These are phyloP conservation scores for Genyomyrus donnyi DNA, from an alignment of 2,113 vertebrate genomes.

Conservation along the genomic window DNA sequence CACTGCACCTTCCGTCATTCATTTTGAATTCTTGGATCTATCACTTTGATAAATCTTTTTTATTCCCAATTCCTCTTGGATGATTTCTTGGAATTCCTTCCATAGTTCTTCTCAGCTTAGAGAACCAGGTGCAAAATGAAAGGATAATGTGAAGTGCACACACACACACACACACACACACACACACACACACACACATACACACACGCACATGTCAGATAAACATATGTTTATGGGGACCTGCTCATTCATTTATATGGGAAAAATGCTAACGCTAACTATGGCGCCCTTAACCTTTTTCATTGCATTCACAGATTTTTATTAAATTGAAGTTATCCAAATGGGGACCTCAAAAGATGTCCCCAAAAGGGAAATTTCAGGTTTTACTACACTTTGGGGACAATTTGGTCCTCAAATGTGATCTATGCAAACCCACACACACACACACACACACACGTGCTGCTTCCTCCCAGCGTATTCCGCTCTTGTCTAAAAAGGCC, in stretches of 20 bases:
- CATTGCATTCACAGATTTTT: too few species aligned
- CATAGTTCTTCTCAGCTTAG: background rate
- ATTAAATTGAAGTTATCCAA: too few species aligned
- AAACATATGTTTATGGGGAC: too few species aligned
- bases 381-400: too few species aligned
- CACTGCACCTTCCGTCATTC: background rate
- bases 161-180: background rate
- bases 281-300: too few species aligned
- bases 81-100: background rate
- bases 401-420: too few species aligned
- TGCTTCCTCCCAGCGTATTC: background rate
- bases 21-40: background rate
- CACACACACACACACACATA: background rate
- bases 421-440: background rate
- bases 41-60: background rate
- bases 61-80: background rate
- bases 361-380: too few species aligned
- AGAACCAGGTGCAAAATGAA: background rate
- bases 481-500: background rate
- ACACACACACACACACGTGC: background rate
- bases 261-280: too few species aligned
- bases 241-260: too few species aligned
- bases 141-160: background rate
- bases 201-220: too few species aligned
- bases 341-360: too few species aligned